These are phyloP conservation scores for Nettapus auritus DNA, from an alignment of 2,113 vertebrate species.

Conservation along the genomic window DNA sequence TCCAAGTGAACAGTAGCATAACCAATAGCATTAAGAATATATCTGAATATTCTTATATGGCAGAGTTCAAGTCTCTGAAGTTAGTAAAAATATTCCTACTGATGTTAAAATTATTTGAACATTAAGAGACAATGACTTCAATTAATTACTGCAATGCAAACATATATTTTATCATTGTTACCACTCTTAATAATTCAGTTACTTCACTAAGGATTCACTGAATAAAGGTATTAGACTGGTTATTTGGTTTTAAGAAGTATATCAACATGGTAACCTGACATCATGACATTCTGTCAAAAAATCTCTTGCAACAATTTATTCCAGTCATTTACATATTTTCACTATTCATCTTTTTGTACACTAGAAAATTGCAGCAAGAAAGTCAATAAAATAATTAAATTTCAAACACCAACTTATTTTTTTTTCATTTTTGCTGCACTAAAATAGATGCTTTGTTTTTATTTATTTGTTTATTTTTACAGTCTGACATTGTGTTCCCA, in stretches of 20 bases:
- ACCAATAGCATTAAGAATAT: constrained; percentile 18
- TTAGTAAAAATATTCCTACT: not conserved
- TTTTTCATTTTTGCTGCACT: not conserved
- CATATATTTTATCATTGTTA: not conserved
- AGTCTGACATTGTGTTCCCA: constrained; percentile 5
- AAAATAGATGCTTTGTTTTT: constrained; percentile 23
- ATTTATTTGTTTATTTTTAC: constrained; percentile 48
- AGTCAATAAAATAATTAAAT: constrained; percentile 32
- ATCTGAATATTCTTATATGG: not conserved
- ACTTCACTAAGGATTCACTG: not conserved
- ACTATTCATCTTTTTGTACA: not conserved
- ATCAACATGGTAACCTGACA: not conserved
- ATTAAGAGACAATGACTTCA: not conserved
- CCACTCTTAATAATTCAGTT: not conserved
- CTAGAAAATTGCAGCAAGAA: not conserved
- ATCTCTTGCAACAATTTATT: not conserved
- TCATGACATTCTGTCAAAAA: not conserved
- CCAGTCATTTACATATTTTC: not conserved
- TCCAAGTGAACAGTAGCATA: constrained; percentile 34
- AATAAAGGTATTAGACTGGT: not conserved
- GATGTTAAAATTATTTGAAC: constrained; percentile 1
- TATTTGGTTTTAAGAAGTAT: not conserved
- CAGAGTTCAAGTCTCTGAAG: not conserved
- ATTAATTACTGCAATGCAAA: constrained; percentile 1
- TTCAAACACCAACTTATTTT: not conserved